Percentiles rank a stretch among this genome's conserved stretches.
Conservation (phyloP, 2,797 vertebrate genomes). For the Thamnophis elegans region DNA sequence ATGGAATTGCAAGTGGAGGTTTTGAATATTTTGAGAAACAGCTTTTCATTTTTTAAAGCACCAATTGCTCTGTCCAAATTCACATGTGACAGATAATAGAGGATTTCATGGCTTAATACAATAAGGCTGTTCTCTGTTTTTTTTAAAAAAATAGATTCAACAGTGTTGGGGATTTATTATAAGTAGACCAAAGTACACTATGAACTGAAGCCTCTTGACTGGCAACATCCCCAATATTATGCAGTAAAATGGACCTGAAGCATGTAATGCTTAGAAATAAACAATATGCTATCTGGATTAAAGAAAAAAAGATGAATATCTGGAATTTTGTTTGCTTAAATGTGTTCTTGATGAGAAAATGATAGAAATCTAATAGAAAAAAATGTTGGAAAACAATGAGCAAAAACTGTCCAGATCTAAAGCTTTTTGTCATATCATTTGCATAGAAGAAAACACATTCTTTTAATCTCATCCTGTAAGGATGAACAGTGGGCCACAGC, state of each 20-base stretch:
- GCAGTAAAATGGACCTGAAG: background rate
- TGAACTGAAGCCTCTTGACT: background rate
- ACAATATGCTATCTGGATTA: background rate
- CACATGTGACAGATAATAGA: background rate
- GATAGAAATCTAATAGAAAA: background rate
- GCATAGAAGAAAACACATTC: constrained; percentile 31
- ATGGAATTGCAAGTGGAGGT: too few species aligned
- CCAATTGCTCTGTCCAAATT: background rate
- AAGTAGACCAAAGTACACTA: background rate
- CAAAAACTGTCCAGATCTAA: constrained; percentile 25
- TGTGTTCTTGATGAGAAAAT: background rate
- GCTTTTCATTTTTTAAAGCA: too few species aligned
- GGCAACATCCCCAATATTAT: background rate
- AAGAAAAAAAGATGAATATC: background rate
- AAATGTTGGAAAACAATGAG: background rate
- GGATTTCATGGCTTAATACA: background rate
- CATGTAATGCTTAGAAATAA: background rate
- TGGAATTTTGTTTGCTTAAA: background rate
- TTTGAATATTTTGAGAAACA: too few species aligned
- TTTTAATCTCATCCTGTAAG: constrained; percentile 26
- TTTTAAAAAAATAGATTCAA: background rate
- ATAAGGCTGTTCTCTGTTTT: background rate
- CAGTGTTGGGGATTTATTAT: background rate
- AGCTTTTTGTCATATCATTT: constrained; percentile 15
- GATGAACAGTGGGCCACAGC: constrained; percentile 25